These are phyloP conservation scores for Phortica okadai DNA, from an alignment of 2,888 invertebrate genomes.

Conservation along the genomic window DNA sequence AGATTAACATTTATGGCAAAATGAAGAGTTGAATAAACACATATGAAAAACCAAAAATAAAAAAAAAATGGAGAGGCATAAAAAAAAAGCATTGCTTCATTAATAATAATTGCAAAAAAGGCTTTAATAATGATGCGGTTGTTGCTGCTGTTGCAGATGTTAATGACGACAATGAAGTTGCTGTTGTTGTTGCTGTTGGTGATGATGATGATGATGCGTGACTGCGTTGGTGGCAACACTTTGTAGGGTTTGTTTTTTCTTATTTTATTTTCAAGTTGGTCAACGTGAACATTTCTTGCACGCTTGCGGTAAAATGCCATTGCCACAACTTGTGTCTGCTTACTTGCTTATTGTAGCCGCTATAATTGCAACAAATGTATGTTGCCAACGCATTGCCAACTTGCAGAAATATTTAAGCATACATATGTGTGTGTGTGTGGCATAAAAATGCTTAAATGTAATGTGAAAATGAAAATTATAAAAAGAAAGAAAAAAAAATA, in stretches of 20 bases:
- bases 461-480: conserved; percentile 21
- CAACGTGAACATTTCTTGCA: conserved; percentile 42
- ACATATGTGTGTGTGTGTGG: not conserved
- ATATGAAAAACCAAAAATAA: not conserved
- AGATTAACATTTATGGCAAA: conserved; percentile 16
- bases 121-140: conserved; percentile 15
- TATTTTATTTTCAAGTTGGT: conserved; percentile 8
- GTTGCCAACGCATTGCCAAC: not conserved
- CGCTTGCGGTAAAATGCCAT: conserved; percentile 47
- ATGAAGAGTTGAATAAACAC: not conserved
- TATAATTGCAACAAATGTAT: not conserved
- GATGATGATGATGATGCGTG: conserved; percentile 1
- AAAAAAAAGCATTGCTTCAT: conserved; percentile 18
- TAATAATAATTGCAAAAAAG: conserved; percentile 30
- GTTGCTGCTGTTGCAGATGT: not conserved
- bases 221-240: not conserved
- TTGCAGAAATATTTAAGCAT: not conserved
- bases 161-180: not conserved
- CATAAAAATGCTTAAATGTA: conserved; percentile 32
- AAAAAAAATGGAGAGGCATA: conserved; percentile 2
- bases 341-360: not conserved
- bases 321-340: conserved; percentile 6
- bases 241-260: not conserved
- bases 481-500: conserved; percentile 2
- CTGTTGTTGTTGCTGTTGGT: not conserved